Percentiles rank a stretch among this genome's conserved stretches.
Evolutionary conservation across 2,888 invertebrate species (phyloP).

Genomic region (Drosophila barbarae): DNA sequence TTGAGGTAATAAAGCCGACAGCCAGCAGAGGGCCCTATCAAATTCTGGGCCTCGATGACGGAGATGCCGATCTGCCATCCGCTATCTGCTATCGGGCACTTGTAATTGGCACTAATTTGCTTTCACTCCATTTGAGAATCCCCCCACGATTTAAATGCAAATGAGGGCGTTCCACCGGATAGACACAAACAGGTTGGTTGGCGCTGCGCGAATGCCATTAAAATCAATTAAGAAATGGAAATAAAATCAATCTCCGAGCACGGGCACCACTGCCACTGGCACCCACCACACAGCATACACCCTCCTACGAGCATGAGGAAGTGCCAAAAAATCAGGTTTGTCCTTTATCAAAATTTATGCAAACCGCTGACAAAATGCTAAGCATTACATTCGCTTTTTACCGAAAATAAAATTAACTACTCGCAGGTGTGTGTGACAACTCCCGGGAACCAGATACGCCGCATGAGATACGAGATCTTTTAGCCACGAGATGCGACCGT

Average conservation of each 20-base stretch:
- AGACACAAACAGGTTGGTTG: constrained; percentile 25
- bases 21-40: constrained; percentile 13
- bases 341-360: constrained; percentile 40
- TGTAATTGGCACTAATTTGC: constrained; percentile 47
- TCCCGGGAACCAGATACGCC: constrained; percentile 22
- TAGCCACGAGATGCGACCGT: constrained; percentile 47
- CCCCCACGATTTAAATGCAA: constrained; percentile 54
- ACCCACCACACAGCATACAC: constrained; percentile 8
- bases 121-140: constrained; percentile 32
- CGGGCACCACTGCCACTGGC: constrained; percentile 1
- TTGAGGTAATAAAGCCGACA: constrained; percentile 27
- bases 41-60: constrained; percentile 20
- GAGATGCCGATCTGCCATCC: constrained; percentile 29
- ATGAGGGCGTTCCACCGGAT: constrained; percentile 48
- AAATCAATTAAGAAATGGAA: constrained; percentile 43
- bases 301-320: constrained; percentile 28
- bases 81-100: constrained; percentile 26
- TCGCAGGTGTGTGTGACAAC: constrained; percentile 25
- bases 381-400: constrained; percentile 50
- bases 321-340: constrained; percentile 30
- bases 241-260: constrained; percentile 46
- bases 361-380: constrained; percentile 26
- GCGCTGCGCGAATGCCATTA: constrained; percentile 27
- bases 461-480: constrained; percentile 15
- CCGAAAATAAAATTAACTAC: constrained; percentile 15